Evolutionary conservation across 1,140 invertebrate species (phyloP).

Genomic region (Rhynchophorus ferrugineus): DNA sequence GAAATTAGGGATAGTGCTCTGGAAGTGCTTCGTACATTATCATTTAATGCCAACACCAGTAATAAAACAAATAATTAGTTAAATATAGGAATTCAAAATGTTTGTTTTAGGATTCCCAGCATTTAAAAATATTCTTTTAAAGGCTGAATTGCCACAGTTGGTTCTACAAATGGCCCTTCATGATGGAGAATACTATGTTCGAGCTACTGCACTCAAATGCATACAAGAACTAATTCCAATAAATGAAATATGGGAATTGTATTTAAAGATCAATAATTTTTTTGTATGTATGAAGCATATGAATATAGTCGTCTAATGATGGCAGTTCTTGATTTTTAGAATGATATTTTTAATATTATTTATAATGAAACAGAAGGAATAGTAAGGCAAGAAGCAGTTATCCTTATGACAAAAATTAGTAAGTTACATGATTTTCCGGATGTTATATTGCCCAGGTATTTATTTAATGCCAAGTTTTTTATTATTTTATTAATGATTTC

Average conservation of each 20-base stretch:
- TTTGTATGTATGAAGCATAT: slow-evolving; percentile 44
- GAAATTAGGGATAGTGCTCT: slow-evolving; percentile 66
- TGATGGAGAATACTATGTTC: slow-evolving; percentile 64
- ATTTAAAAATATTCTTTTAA: slow-evolving; percentile 62
- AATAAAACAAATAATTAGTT: slow-evolving; percentile 32
- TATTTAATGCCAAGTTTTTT: neutral
- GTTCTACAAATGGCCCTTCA: slow-evolving; percentile 55
- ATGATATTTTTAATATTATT: slow-evolving; percentile 53
- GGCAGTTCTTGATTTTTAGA: slow-evolving; percentile 43
- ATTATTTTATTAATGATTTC: neutral
- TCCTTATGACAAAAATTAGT: slow-evolving; percentile 57
- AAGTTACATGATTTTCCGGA: slow-evolving; percentile 52
- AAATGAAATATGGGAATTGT: slow-evolving; percentile 54
- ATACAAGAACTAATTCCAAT: slow-evolving; percentile 58
- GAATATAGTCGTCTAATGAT: slow-evolving; percentile 1
- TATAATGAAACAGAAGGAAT: slow-evolving; percentile 65
- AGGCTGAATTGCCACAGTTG: slow-evolving; percentile 55
- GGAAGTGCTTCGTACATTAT: slow-evolving; percentile 61
- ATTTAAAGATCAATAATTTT: slow-evolving; percentile 52
- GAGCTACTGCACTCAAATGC: slow-evolving; percentile 63
- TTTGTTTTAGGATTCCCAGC: slow-evolving; percentile 62
- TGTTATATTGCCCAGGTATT: slow-evolving; percentile 30
- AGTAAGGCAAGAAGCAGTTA: slow-evolving; percentile 61
- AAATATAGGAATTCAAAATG: neutral
- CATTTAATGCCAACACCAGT: slow-evolving; percentile 61